Base-by-base conservation (phyloP, 2,113 vertebrate species). In the Campylomormyrus numenius region DNA sequence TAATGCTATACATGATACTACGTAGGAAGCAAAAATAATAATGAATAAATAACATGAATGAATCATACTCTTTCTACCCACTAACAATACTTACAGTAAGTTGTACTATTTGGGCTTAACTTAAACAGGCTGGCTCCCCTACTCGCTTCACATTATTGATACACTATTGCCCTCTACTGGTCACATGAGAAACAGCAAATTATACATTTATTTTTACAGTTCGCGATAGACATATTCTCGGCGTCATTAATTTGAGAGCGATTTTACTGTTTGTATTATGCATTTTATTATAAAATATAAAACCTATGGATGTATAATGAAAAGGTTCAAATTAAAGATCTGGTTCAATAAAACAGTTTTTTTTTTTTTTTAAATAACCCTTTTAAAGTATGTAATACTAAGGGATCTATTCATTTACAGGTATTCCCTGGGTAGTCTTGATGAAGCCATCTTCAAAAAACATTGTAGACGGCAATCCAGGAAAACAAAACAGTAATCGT, bases 381-480 rank as follows among this genome's bases (percentile, higher is more conserved):
- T n/a, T 62, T 52, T 58, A 9, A n/a, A 62, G 7, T n/a, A 62
- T 9, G 24, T n/a, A 62, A n/a, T 3, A 62, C 9, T 62, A 24
- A n/a, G 56, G 56, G 24, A 62, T n/a, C 2, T 62, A 9, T 58
- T 24, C 1, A 58, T 58, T 58, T n/a, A 62, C 24, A 62, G 21
- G 56, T 62, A n/a, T 9, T 62, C 56, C 56, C 56, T 9, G 10
- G 10, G 3, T 70, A 31, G n/a, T 70, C 31, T 31, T 27, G n/a
- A 0, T 66, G 9, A 31, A 70, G 27, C n/a, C 27, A 70, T 27
- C 3, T 70, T 70, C 11, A 27, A 70, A 66, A 70, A 27, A 31
- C 62, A 66, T n/a, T 90, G 83, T 58, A 58, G 66, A 17, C 49
- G 46, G 35, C 74, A 89, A 58, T 91, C 58, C 70, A 88, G 42